Percentiles rank a stretch among this genome's conserved stretches.
phyloP scores from a whole-genome alignment of 2,888 invertebrate genomes.

The Mimumesa dahlbomi region DNA sequence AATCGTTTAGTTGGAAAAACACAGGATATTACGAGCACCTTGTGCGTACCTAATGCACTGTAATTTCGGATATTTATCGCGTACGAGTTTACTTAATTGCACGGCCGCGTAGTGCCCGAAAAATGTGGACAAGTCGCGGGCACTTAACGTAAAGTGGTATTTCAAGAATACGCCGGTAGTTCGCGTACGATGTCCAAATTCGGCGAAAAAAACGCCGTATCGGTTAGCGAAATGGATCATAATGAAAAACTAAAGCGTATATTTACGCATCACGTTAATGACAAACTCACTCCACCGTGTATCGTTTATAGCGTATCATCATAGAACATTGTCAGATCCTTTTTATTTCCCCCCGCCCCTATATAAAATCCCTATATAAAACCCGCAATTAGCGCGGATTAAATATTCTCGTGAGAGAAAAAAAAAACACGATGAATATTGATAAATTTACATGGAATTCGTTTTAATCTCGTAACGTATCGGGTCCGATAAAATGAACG shows the following conservation, averaged over 20 bases:
- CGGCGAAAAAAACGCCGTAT: background rate
- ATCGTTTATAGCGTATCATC: no score
- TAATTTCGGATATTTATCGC: slow-evolving; percentile 47
- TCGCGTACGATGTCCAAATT: slow-evolving; percentile 20
- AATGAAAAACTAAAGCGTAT: slow-evolving; percentile 15
- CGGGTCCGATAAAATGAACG: no score
- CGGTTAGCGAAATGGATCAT: background rate
- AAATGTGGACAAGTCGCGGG: slow-evolving; percentile 3
- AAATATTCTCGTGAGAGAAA: background rate
- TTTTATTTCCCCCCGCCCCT: no score
- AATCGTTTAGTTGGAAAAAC: slow-evolving; percentile 13
- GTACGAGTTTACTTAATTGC: slow-evolving; percentile 22
- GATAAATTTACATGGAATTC: no score
- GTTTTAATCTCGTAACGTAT: no score
- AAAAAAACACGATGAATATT: background rate
- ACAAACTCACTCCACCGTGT: no score
- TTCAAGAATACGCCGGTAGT: slow-evolving; percentile 5
- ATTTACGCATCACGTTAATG: background rate
- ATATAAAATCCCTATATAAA: no score
- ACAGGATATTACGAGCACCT: slow-evolving; percentile 32
- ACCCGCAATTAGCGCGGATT: no score
- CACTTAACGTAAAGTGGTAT: slow-evolving; percentile 15
- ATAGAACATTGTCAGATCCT: no score
- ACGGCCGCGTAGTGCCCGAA: background rate
- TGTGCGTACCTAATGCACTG: slow-evolving; percentile 21